Base-by-base conservation (phyloP, 2,888 invertebrate genomes). In the Timandra comae region DNA sequence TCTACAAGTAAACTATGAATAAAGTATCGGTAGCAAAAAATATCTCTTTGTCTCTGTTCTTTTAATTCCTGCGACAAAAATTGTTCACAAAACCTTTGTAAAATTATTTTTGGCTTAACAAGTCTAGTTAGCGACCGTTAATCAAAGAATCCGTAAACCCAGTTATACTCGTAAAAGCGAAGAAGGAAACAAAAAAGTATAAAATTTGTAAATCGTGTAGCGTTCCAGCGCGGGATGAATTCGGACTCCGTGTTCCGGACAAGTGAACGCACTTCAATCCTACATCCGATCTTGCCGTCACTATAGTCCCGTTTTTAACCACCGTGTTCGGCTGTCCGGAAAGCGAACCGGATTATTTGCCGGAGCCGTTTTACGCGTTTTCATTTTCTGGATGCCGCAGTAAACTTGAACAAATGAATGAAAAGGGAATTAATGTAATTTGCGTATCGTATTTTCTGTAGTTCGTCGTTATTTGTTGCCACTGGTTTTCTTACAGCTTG, bases 191-290 rank as follows among this genome's bases (percentile, higher is more conserved):
- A 30, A 9, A 29, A 35, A 26, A 28, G 16, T 22, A 22, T 27
- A 27, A 11, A 38, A 39, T 24, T 40, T 36, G 31, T 16, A 33
- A 38, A 41, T 20, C 20, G 11, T 26, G 27, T 31, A 24, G 29
- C 35, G 20, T 34, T 29, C 31, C 30, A 33, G 25, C 33, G 23
- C 37, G 30, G 36, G 45, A 49, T 38, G 41, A 44, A 41, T 41
- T 36, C 38, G 33, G 29, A 24, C 33, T 16, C 39, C 31, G 38
- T 35, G 43, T 49, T 46, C 44, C 44, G 46, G 46, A 43, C 46
- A 44, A 49, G 38, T 43, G 49, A 46, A 39, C 49, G 41, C 44
- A 45, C 43, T 46, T 45, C 46, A 44, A 49, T 49, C 33, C 46
- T n/a, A 44, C 41, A 46, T 46, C 44, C 41, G 41, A 38, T 43